phyloP scores from a whole-genome alignment of 2,888 invertebrate genomes.

The Parasteatoda lunata region DNA sequence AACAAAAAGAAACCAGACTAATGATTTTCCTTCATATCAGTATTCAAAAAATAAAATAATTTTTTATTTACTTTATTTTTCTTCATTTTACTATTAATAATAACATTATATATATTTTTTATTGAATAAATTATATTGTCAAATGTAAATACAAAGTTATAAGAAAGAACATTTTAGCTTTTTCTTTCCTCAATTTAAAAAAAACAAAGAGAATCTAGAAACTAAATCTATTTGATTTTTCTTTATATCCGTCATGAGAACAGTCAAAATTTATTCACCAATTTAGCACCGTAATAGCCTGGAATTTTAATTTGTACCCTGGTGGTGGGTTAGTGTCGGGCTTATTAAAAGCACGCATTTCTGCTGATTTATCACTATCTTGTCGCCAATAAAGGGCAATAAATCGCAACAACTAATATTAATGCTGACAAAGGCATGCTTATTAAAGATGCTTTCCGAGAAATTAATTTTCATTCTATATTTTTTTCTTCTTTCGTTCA shows the following conservation, averaged over 20 bases:
- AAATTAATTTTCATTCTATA: slow-evolving; percentile 47
- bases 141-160: too few species aligned
- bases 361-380: slow-evolving; percentile 52
- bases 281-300: slow-evolving; percentile 52
- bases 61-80: too few species aligned
- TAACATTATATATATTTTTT: too few species aligned
- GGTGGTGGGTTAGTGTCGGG: slow-evolving; percentile 29
- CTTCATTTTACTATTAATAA: too few species aligned
- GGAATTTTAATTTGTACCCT: slow-evolving; percentile 59
- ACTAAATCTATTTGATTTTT: slow-evolving; percentile 44
- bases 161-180: too few species aligned
- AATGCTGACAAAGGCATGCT: slow-evolving; percentile 64
- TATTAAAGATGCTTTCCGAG: slow-evolving; percentile 62
- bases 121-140: too few species aligned
- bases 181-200: too few species aligned
- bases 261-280: slow-evolving; percentile 57
- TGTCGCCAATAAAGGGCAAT: slow-evolving; percentile 61
- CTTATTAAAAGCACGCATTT: slow-evolving; percentile 62
- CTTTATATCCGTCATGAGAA: slow-evolving; percentile 48
- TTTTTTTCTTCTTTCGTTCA: slow-evolving; percentile 19
- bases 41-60: too few species aligned
- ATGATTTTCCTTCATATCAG: too few species aligned
- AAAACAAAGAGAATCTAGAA: not conserved
- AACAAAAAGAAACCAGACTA: too few species aligned
- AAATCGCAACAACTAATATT: slow-evolving; percentile 60